Conservation (phyloP, 2,888 invertebrate genomes). For the Drosophila stalkeri region DNA sequence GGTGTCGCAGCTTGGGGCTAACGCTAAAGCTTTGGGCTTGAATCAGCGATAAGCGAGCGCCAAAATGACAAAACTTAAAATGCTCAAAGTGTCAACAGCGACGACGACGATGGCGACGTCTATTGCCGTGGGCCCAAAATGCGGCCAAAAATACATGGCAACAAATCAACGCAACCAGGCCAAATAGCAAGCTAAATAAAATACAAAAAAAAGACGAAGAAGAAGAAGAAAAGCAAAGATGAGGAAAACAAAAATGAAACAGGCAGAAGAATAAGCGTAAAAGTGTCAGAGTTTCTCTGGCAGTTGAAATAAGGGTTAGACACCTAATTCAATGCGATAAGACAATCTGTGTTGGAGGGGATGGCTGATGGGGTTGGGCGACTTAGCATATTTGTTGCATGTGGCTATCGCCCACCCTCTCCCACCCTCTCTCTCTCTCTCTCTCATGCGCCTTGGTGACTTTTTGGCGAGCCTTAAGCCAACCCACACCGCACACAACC, state of each 20-base stretch:
- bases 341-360: slow-evolving; percentile 47
- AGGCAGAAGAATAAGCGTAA: slow-evolving; percentile 59
- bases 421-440: neutral
- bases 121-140: neutral
- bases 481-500: neutral
- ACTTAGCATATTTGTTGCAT: slow-evolving; percentile 67
- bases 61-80: slow-evolving; percentile 58
- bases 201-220: neutral
- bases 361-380: too few relatives aligned
- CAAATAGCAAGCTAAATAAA: slow-evolving; percentile 17
- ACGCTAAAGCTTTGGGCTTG: slow-evolving; percentile 12
- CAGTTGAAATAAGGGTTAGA: slow-evolving; percentile 71
- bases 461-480: slow-evolving; percentile 45
- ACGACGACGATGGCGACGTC: slow-evolving; percentile 7
- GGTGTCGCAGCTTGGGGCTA: neutral
- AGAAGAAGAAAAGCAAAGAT: neutral
- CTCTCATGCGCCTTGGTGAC: slow-evolving; percentile 48
- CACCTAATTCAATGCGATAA: slow-evolving; percentile 70
- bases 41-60: slow-evolving; percentile 63
- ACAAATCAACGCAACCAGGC: slow-evolving; percentile 47
- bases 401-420: slow-evolving; percentile 21
- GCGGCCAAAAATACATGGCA: slow-evolving; percentile 35
- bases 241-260: neutral
- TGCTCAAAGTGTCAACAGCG: slow-evolving; percentile 65
- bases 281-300: slow-evolving; percentile 64